Percentiles rank a stretch among this genome's conserved stretches.
These are phyloP conservation scores for Thereva nobilitata DNA, from an alignment of 2,888 invertebrate species.

Conservation along the genomic window DNA sequence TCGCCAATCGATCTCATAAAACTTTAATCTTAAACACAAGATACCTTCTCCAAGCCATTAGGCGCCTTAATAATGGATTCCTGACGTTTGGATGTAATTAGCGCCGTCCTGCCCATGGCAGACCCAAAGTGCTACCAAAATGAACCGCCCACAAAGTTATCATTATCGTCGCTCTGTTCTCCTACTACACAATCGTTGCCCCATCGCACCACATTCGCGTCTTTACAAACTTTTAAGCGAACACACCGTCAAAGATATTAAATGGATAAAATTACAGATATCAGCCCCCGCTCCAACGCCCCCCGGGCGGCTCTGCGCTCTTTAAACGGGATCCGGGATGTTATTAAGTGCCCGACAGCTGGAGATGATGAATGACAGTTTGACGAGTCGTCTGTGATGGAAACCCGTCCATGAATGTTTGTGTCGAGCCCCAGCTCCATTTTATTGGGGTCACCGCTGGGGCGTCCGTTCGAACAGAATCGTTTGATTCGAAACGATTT, in stretches of 20 bases:
- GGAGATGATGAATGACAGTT: constrained; percentile 21
- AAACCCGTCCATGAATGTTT: neutral
- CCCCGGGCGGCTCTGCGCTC: neutral
- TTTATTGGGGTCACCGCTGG: neutral
- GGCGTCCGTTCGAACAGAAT: neutral
- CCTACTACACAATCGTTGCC: no score
- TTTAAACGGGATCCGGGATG: neutral
- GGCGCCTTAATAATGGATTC: neutral
- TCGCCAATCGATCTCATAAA: no score
- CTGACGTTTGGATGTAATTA: constrained; percentile 10
- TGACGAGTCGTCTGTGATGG: constrained; percentile 5
- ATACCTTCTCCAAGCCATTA: no score
- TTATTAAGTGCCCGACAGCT: constrained; percentile 18
- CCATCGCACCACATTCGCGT: no score
- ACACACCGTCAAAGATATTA: constrained; percentile 7
- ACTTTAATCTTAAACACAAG: no score
- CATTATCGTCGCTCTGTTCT: neutral
- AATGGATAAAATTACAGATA: constrained; percentile 11
- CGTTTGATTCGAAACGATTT: no score
- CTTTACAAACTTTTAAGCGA: neutral
- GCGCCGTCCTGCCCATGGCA: neutral
- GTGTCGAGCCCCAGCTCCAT: constrained; percentile 7
- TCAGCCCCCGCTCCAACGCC: constrained; percentile 1
- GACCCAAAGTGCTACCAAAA: constrained; percentile 6
- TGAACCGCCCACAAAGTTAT: constrained; percentile 5